phyloP scores from a whole-genome alignment of 2,113 vertebrate genomes.

The Campylorhamphus procurvoides region DNA sequence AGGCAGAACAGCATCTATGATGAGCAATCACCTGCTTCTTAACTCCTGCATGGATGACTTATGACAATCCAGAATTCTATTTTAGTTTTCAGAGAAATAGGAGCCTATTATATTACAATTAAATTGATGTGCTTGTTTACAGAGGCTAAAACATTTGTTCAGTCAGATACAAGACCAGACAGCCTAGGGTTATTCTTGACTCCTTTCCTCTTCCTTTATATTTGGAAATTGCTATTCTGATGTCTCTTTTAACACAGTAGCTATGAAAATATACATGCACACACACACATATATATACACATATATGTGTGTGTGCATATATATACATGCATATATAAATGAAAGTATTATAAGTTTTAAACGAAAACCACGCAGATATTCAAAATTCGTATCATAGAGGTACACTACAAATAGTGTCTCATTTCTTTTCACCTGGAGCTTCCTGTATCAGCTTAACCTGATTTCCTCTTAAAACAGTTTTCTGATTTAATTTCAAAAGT shows the following conservation, averaged over 20 bases:
- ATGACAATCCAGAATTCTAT: neutral
- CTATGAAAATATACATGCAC: neutral
- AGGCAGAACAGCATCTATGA: neutral
- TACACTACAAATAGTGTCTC: neutral
- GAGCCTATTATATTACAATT: neutral
- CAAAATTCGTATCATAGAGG: neutral
- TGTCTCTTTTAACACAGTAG: neutral
- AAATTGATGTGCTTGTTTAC: neutral
- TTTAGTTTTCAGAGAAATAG: neutral
- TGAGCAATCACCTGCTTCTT: neutral
- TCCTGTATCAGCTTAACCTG: neutral
- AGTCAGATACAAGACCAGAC: neutral
- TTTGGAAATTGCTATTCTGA: neutral
- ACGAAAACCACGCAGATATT: neutral
- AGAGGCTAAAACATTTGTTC: neutral
- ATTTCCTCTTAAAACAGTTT: neutral
- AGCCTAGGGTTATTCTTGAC: neutral
- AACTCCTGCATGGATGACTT: neutral
- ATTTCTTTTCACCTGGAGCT: neutral
- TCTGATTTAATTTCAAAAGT: neutral
- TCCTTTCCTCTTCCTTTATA: neutral
- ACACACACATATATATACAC: neutral
- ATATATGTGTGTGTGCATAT: neutral
- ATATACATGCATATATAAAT: neutral
- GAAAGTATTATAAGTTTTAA: neutral